Evolutionary conservation across 2,888 invertebrate genomes (phyloP).

Genomic region (Hypomecis punctinalis): DNA sequence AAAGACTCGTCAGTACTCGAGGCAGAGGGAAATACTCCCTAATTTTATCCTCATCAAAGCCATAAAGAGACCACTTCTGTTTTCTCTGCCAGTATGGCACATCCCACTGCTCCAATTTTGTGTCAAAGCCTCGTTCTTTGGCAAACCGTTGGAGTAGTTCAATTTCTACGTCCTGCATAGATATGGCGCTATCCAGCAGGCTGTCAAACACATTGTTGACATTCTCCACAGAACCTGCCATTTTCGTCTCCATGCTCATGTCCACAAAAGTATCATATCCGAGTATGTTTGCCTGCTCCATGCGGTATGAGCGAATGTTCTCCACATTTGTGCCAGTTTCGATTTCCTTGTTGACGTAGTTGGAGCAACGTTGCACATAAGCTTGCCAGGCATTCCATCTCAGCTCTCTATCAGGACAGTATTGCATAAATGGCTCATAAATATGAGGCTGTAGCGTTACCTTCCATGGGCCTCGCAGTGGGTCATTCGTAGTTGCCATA

Average conservation of each 20-base stretch:
- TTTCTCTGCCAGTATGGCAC: conserved; percentile 94
- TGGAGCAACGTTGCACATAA: conserved; percentile 88
- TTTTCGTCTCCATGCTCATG: conserved; percentile 97
- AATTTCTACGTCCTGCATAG: conserved; percentile 91
- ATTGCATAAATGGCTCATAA: conserved; percentile 91
- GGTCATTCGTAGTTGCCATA: conserved; percentile 86
- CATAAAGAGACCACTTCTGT: conserved; percentile 87
- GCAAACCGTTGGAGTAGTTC: conserved; percentile 90
- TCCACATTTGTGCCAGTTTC: conserved; percentile 91
- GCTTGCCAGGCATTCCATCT: conserved; percentile 96
- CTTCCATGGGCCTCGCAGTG: conserved; percentile 93
- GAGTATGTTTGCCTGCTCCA: conserved; percentile 89
- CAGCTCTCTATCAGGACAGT: conserved; percentile 91
- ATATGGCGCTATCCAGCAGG: conserved; percentile 88
- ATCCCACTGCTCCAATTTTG: conserved; percentile 91
- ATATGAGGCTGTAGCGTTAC: conserved; percentile 90
- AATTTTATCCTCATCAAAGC: conserved; percentile 89
- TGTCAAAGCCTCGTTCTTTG: conserved; percentile 88
- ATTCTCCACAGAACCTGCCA: conserved; percentile 93
- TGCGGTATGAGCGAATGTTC: conserved; percentile 89
- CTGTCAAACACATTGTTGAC: conserved; percentile 88
- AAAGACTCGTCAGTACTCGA: conserved; percentile 91
- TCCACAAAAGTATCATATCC: conserved; percentile 93
- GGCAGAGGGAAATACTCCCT: conserved; percentile 93
- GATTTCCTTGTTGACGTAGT: conserved; percentile 85